Conservation (phyloP, 2,888 invertebrate species). For the Phragmatobia fuliginosa region DNA sequence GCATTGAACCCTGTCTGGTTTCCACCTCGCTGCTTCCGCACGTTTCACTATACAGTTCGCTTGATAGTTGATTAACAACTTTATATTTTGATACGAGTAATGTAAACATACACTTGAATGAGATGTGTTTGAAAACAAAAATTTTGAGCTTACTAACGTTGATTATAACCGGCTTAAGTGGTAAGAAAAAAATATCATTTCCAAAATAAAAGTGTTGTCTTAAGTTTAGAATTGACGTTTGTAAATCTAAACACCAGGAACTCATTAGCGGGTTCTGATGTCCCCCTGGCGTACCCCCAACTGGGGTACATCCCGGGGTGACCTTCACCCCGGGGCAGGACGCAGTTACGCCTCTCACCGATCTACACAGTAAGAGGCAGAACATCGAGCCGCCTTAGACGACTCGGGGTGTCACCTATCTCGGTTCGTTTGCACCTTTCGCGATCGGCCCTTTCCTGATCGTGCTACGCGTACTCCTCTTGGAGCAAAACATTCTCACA, state of each 20-base stretch:
- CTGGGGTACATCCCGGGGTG: too few relatives aligned
- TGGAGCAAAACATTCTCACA: too few relatives aligned
- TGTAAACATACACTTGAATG: neutral
- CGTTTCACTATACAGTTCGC: constrained; percentile 49
- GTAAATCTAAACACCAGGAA: neutral
- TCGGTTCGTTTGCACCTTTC: too few relatives aligned
- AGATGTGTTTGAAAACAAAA: neutral
- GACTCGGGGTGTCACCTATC: too few relatives aligned
- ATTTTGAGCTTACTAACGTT: neutral
- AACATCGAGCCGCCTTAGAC: too few relatives aligned
- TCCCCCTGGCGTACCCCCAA: too few relatives aligned
- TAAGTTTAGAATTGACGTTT: neutral
- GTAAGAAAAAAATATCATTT: neutral
- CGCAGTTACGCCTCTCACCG: too few relatives aligned
- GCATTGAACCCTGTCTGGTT: constrained; percentile 69
- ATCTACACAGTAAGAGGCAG: too few relatives aligned
- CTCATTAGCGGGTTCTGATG: too few relatives aligned
- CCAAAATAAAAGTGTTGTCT: neutral
- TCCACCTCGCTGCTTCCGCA: constrained; percentile 65
- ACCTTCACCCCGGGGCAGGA: too few relatives aligned
- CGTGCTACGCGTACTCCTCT: too few relatives aligned
- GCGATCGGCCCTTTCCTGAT: too few relatives aligned
- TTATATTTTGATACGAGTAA: constrained; percentile 12
- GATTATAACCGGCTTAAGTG: neutral
- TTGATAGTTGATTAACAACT: constrained; percentile 42